These are phyloP conservation scores for Agrilus biguttatus DNA, from an alignment of 2,888 invertebrate genomes.

Conservation along the genomic window DNA sequence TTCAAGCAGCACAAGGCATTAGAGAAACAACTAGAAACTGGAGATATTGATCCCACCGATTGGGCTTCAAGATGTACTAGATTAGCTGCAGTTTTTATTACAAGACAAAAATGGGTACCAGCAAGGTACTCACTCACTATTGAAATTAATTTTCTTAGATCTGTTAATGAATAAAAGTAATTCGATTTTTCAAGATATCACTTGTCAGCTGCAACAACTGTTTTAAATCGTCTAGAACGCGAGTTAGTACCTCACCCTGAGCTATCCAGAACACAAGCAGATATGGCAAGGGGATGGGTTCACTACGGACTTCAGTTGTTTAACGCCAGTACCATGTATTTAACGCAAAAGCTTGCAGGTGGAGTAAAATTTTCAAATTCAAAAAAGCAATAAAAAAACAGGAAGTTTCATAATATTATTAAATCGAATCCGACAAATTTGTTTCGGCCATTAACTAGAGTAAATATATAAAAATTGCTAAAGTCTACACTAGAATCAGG, in stretches of 20 bases:
- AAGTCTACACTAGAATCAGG: too few species aligned
- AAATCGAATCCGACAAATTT: too few species aligned
- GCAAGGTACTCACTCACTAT: constrained; percentile 15
- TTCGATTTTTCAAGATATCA: constrained; percentile 38
- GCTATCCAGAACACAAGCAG: constrained; percentile 20
- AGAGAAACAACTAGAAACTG: constrained; percentile 39
- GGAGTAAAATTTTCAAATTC: too few species aligned
- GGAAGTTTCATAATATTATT: too few species aligned
- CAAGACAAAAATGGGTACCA: constrained; percentile 18
- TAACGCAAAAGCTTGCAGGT: too few species aligned
- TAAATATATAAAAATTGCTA: too few species aligned
- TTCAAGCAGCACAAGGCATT: constrained; percentile 41
- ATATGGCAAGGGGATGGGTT: constrained; percentile 43
- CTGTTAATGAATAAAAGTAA: background rate
- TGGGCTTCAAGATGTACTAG: constrained; percentile 42
- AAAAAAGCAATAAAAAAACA: too few species aligned
- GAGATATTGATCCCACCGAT: constrained; percentile 40
- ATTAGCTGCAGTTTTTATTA: constrained; percentile 37
- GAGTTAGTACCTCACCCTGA: constrained; percentile 22
- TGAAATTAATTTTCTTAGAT: background rate
- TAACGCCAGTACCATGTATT: constrained; percentile 30
- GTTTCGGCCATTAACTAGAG: too few species aligned
- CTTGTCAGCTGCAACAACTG: constrained; percentile 44
- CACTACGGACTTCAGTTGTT: constrained; percentile 45
- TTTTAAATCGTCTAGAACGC: constrained; percentile 40